phyloP scores from a whole-genome alignment of 2,888 invertebrate genomes.

The Diaprepes abbreviatus region DNA sequence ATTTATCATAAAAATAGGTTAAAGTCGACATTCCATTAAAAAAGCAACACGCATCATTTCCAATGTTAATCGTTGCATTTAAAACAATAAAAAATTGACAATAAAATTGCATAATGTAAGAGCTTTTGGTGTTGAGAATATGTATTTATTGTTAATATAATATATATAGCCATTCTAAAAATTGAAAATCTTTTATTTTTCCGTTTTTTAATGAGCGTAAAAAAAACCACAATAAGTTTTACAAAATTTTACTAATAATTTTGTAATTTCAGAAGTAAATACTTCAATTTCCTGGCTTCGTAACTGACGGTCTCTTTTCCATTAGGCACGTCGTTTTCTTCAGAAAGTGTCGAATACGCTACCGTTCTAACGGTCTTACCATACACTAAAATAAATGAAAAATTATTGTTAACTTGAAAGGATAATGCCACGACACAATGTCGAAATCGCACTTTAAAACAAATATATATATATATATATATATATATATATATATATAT shows the following conservation, averaged over 20 bases:
- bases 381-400: conserved; percentile 73
- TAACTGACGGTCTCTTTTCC: conserved; percentile 93
- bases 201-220: neutral
- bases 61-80: conserved; percentile 11
- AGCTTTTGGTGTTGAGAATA: conserved; percentile 9
- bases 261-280: conserved; percentile 80
- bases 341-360: conserved; percentile 85
- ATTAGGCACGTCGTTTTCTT: conserved; percentile 72
- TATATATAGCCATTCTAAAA: neutral
- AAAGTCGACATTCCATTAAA: conserved; percentile 2
- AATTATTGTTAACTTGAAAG: no score
- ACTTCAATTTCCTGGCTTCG: conserved; percentile 88
- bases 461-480: no score
- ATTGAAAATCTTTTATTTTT: neutral
- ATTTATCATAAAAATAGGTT: neutral
- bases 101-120: conserved; percentile 8
- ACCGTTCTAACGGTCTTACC: conserved; percentile 88
- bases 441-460: no score
- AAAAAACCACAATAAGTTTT: no score
- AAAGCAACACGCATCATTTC: conserved; percentile 3
- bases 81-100: conserved; percentile 26
- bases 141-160: neutral
- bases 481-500: no score
- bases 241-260: no score
- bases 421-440: no score